Evolutionary conservation across 2,888 invertebrate species (phyloP), one percentile per base, ranked within the genome.

Genomic region (Odontocerum albicorne): DNA sequence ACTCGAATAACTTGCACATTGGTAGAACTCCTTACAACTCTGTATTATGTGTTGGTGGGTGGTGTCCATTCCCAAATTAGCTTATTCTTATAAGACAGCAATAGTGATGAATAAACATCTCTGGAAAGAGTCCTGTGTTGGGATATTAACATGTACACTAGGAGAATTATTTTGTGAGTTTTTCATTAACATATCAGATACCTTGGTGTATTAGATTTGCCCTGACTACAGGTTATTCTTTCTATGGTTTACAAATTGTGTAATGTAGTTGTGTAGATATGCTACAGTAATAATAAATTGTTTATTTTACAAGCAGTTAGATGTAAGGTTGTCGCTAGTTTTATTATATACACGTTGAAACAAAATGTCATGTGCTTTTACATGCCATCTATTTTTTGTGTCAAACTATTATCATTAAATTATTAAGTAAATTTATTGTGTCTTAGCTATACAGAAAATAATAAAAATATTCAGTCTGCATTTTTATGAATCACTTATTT

Each of bases 301-400:
- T 51, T 59, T 59, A 59, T 50, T 58, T 58, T 58, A 58, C 58
- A 55, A 49, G 57, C 56, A 38, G 51, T 33, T 40, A 49, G 46
- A 22, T 39, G 33, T 60, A 60, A 60, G 60, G 52, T 60, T 60
- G 60, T 60, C 60, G 57, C 60, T 61, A 61, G 61, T 58, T 55
- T 55, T 61, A 60, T 55, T 57, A 60, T 57, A 57, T 55, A 60
- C 55, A 60, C 58, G 58, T 57, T 62, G 42, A 59, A 60, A 60
- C 58, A 54, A 61, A 60, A 59, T 62, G 62, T 57, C 62, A 62
- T 62, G 62, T 62, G 62, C 57, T 62, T 62, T 61, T 59, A 61
- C 61, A 59, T 61, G 59, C 53, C 62, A 62, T 61, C 62, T 61
- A 62, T 61, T 62, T 62, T 62, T 59, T 62, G 61, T 62, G 61